Percentiles rank a stretch among this genome's conserved stretches.
Conservation (phyloP, 2,888 invertebrate species). For the Cabera pusaria region DNA sequence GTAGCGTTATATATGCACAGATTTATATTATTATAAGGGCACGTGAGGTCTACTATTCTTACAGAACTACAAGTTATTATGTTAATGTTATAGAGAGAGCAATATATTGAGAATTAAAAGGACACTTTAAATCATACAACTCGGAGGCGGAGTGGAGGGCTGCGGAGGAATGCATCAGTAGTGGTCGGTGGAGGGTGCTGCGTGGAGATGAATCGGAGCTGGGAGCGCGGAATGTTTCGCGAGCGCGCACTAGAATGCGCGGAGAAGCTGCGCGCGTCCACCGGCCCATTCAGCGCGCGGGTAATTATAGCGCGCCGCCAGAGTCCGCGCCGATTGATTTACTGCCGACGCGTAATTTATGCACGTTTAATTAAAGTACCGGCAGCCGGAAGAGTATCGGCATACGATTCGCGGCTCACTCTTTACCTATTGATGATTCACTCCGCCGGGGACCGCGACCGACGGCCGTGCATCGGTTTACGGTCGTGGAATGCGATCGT, state of each 20-base stretch:
- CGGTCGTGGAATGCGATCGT: slow-evolving; percentile 13
- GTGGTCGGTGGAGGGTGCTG: slow-evolving; percentile 5
- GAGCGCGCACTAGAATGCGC: slow-evolving; percentile 47
- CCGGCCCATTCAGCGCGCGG: slow-evolving; percentile 50
- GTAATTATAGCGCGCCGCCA: slow-evolving; percentile 39
- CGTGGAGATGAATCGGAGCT: slow-evolving; percentile 2
- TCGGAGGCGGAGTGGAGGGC: too few species aligned
- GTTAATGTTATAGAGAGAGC: too few species aligned
- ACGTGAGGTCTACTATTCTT: too few species aligned
- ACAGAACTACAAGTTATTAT: too few species aligned
- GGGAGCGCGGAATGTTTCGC: neutral
- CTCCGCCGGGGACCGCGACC: slow-evolving; percentile 22
- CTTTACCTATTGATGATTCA: slow-evolving; percentile 35
- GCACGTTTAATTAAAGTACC: slow-evolving; percentile 76
- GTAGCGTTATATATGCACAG: too few species aligned
- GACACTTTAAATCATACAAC: too few species aligned
- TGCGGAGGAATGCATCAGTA: too few species aligned
- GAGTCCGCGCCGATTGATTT: slow-evolving; percentile 64
- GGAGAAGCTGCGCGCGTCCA: slow-evolving; percentile 42
- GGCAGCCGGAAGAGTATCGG: slow-evolving; percentile 61
- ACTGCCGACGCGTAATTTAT: slow-evolving; percentile 63
- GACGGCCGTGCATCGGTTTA: slow-evolving; percentile 4
- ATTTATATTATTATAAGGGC: too few species aligned
- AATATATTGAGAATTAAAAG: too few species aligned
- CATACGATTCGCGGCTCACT: slow-evolving; percentile 27